Evolutionary conservation across 1,140 invertebrate genomes (phyloP).

Genomic region (Zaprionus ornatus): DNA sequence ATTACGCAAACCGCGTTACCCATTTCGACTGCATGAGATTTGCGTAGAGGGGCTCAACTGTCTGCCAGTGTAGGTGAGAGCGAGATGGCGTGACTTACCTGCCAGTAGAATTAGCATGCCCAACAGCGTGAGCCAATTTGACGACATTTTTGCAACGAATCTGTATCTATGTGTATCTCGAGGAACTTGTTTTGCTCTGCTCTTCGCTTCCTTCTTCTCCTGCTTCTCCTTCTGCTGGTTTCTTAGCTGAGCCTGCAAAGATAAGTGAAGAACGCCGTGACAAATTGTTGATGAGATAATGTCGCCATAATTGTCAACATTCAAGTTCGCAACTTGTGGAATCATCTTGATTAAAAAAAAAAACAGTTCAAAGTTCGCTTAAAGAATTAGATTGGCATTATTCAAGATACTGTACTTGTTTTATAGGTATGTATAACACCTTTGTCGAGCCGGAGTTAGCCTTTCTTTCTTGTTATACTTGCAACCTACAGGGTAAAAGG

Average conservation of each 20-base stretch:
- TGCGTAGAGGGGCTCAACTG: constrained; percentile 3
- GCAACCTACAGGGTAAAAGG: no score
- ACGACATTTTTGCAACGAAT: constrained; percentile 45
- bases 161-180: neutral
- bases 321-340: neutral
- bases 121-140: constrained; percentile 47
- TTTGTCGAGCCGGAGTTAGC: no score
- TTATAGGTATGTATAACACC: no score
- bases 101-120: constrained; percentile 42
- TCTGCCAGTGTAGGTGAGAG: no score
- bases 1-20: constrained; percentile 11
- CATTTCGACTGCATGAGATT: constrained; percentile 14
- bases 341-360: neutral
- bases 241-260: neutral
- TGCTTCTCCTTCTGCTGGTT: neutral
- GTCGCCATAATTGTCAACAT: neutral
- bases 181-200: neutral
- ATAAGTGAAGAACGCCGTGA: neutral
- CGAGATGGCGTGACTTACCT: constrained; percentile 35
- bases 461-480: no score
- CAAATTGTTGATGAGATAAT: neutral
- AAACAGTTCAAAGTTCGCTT: neutral
- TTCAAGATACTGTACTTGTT: no score
- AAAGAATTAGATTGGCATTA: no score
- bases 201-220: neutral